These are phyloP conservation scores for Sciurus niger DNA, from an alignment of 2,113 vertebrate species.

Conservation along the genomic window DNA sequence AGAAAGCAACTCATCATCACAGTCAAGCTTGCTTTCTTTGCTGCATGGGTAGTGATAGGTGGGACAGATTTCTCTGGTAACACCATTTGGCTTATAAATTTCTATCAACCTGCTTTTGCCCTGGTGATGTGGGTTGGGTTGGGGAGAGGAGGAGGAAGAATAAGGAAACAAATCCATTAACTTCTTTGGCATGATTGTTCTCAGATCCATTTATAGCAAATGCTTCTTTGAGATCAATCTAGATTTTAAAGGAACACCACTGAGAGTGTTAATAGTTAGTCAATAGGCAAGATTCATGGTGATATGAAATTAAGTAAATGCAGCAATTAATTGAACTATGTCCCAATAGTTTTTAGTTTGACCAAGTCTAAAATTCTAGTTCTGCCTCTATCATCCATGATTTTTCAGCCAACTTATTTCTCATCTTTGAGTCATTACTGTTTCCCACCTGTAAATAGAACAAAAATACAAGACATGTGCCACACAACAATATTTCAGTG, in stretches of 20 bases:
- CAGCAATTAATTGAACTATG: constrained; percentile 70
- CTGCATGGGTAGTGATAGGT: constrained; percentile 70
- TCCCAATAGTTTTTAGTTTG: constrained; percentile 43
- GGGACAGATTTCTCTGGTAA: constrained; percentile 72
- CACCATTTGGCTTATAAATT: constrained; percentile 80
- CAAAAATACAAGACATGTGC: neutral
- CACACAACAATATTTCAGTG: neutral
- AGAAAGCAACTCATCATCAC: constrained; percentile 54
- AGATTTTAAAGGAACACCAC: constrained; percentile 75
- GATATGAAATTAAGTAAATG: constrained; percentile 71
- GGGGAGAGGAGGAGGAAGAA: neutral
- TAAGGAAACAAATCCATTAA: constrained; percentile 59
- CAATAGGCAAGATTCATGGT: constrained; percentile 69
- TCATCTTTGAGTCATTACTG: neutral
- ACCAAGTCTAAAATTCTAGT: constrained; percentile 38
- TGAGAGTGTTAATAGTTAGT: constrained; percentile 74
- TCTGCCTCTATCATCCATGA: neutral
- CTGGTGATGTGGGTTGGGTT: neutral
- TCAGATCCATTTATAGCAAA: constrained; percentile 78
- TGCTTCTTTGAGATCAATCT: constrained; percentile 59
- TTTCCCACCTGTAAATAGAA: neutral
- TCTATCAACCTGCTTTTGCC: constrained; percentile 62
- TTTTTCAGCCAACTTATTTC: neutral
- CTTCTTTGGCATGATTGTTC: constrained; percentile 62
- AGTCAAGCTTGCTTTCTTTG: constrained; percentile 71